A percentile compares a stretch with the other conserved stretches of the same genome.
Conservation (phyloP, 2,888 invertebrate species). For the Chaetogeoica ovagalla region DNA sequence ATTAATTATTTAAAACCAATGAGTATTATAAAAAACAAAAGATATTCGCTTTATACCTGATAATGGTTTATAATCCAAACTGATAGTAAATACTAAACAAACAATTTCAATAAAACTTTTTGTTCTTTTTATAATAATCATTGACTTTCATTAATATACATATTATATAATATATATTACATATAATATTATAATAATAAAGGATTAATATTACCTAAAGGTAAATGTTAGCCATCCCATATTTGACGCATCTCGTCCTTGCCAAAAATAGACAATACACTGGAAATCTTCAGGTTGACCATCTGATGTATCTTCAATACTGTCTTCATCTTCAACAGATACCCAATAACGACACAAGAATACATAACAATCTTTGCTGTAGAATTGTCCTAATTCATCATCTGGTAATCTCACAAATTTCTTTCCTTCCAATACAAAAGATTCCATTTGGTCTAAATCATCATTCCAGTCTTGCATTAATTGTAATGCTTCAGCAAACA, state of each 20-base stretch:
- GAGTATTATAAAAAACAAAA: too few species aligned
- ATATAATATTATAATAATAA: not conserved
- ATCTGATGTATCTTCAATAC: conserved; percentile 61
- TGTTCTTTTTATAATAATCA: too few species aligned
- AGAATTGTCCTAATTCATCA: conserved; percentile 83
- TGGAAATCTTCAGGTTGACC: conserved; percentile 72
- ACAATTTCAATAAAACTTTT: too few species aligned
- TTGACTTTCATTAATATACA: too few species aligned
- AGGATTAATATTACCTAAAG: conserved; percentile 68
- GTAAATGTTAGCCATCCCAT: conserved; percentile 99
- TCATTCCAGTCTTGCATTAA: conserved; percentile 97
- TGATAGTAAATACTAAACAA: too few species aligned
- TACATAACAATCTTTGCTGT: conserved; percentile 95
- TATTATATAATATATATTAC: too few species aligned
- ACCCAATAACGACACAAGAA: conserved; percentile 96
- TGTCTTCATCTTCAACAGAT: conserved; percentile 68
- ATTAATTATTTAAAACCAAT: too few species aligned
- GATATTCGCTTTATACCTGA: too few species aligned
- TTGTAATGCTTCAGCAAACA: conserved; percentile 79
- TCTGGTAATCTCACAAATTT: conserved; percentile 97
- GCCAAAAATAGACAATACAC: conserved; percentile 99
- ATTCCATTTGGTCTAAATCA: conserved; percentile 96
- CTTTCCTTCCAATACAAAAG: conserved; percentile 93
- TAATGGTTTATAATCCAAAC: too few species aligned
- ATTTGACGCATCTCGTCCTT: conserved; percentile 93